Evolutionary conservation across 2,113 vertebrate genomes (phyloP), one percentile per base, ranked within the genome.

Genomic region (Cebidichthys violaceus): DNA sequence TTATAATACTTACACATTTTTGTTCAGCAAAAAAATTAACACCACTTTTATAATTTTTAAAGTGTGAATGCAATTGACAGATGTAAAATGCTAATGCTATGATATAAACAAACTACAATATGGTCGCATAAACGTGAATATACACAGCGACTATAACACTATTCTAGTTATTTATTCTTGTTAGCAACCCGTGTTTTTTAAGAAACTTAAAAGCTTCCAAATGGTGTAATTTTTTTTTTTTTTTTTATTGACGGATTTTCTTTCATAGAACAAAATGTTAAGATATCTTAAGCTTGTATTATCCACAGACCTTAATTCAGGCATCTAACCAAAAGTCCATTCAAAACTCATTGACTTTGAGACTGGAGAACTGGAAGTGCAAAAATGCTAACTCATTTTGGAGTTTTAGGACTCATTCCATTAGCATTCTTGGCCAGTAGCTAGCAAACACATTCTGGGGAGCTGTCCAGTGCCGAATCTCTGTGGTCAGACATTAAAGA

Each of bases 391-490:
- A 57, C 54, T 57, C n/a, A n/a, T 14, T 55, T 57, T 57, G 54
- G 55, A 22, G 24, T 27, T 15, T 29, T 59, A 59, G 54, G 54
- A 57, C 24, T 57, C 54, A 27, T 57, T 57, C n/a, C n/a, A 27
- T 27, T 24, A 6, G 11, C 22, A 54, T 54, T 54, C 54, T 57
- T 57, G 11, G 54, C 54, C 22, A 29, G 62, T 20, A 76, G 57
- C 29, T 66, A 41, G 69, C 47, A 59, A 24, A n/a, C 22, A 10
- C 15, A 6, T 35, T 27, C 2, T 69, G 27, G 13, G 54, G 60
- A 86, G 70, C 61, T 86, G 67, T 79, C 20, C 47, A 33, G 69
- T 68, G 60, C 69, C 77, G 79, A 85, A 87, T 66, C 18, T 70
- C 41, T n/a, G 7, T 37, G n/a, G n/a, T 69, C 2, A 17, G 67